A percentile compares a stretch with the other conserved stretches of the same genome.
phyloP scores from a whole-genome alignment of 2,797 vertebrate genomes.

The Poecilia gillii region DNA sequence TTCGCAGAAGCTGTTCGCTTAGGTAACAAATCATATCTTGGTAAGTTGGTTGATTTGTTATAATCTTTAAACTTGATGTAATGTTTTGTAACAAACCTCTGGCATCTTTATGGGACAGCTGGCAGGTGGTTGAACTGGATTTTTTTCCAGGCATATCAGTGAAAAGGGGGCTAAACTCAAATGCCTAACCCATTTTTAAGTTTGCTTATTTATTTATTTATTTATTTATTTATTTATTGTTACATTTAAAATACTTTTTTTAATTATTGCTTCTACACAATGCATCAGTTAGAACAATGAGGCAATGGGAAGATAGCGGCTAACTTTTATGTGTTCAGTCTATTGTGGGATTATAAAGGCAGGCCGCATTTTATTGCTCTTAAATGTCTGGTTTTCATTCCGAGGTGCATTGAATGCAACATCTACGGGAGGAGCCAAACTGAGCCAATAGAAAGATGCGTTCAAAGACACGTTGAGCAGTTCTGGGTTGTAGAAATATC shows the following conservation, averaged over 20 bases:
- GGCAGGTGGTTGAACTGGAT: background rate
- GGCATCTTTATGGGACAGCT: background rate
- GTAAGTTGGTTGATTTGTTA: background rate
- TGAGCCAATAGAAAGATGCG: constrained; percentile 52
- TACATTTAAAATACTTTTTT: background rate
- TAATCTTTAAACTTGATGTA: background rate
- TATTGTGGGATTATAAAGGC: too few species aligned
- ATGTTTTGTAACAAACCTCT: background rate
- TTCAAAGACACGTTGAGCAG: constrained; percentile 64
- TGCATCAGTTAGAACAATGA: background rate
- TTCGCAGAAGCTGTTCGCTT: background rate
- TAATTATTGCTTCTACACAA: background rate
- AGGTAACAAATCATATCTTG: background rate
- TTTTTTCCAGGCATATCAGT: background rate
- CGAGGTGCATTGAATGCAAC: constrained; percentile 45
- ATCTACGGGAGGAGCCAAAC: constrained; percentile 29
- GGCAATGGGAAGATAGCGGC: background rate
- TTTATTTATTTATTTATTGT: background rate
- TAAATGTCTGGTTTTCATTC: background rate
- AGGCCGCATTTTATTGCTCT: background rate
- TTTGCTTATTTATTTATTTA: too few species aligned
- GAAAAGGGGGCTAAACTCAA: background rate
- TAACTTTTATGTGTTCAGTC: constrained; percentile 7
- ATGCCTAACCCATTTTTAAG: background rate
- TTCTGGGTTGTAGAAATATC: constrained; percentile 51